phyloP scores from a whole-genome alignment of 2,888 invertebrate genomes.

The Homarus gammarus region DNA sequence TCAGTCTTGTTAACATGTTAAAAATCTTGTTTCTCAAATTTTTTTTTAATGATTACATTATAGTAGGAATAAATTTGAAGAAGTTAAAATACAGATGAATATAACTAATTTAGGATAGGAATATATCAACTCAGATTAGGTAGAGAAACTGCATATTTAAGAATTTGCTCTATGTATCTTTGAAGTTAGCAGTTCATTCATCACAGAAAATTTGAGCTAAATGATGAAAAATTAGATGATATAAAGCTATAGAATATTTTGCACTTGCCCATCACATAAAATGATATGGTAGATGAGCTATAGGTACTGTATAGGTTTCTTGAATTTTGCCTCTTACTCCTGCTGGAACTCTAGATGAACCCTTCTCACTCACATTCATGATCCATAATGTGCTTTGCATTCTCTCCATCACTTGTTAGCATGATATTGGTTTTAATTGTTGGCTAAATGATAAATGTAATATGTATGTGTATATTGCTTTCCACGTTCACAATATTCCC shows the following conservation, averaged over 20 bases:
- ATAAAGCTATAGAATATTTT: not conserved
- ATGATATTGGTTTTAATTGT: not conserved
- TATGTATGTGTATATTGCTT: not conserved
- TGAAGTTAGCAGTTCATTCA: not conserved
- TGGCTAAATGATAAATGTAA: not conserved
- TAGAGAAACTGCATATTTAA: no score
- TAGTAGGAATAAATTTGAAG: no score
- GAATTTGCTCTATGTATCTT: no score
- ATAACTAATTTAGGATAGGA: no score
- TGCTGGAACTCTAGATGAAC: not conserved
- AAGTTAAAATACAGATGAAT: no score
- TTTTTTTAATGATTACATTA: not conserved
- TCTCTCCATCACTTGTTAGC: not conserved
- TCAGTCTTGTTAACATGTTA: constrained; percentile 16
- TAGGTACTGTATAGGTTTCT: not conserved
- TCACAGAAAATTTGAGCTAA: not conserved
- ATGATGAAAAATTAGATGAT: not conserved
- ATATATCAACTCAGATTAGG: no score
- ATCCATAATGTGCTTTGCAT: not conserved
- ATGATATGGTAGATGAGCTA: not conserved
- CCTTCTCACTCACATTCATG: not conserved
- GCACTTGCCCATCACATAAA: not conserved
- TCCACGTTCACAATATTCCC: not conserved
- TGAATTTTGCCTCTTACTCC: not conserved
- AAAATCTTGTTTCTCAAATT: not conserved